Base-by-base conservation (phyloP, 1,140 invertebrate species). In the Drosophila nigrodunni region DNA sequence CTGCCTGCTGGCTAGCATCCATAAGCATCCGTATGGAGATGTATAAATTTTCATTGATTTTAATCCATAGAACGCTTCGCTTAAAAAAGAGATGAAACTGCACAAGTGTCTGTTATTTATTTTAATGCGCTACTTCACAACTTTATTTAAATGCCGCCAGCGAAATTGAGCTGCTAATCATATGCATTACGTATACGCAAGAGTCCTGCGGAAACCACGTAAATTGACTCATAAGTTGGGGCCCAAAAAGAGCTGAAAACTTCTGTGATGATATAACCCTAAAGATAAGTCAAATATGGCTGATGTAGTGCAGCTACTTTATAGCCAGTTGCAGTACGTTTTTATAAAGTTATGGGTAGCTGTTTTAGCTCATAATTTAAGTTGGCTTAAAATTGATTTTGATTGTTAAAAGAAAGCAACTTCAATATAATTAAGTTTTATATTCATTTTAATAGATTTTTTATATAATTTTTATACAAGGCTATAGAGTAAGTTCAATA, bases 31-130 rank as follows among this genome's bases (percentile, higher is more conserved):
- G 52, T 55, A 47, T 64, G 59, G 49, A 67, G 70, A 59, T 80
- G 68, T 73, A 78, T 69, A 47, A 35, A 68, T 77, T 76, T 77
- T 83, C 73, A 82, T 88, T 88, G 68, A 66, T 76, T 76, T 76
- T 54, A 68, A 68, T 68, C 64, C 44, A 34, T 11, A 13, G 41
- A 43, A 30, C 50, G 39, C 13, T 11, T 15, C 25, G 25, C 4
- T 25, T 3, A 25, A 25, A 25, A 25, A 34, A 35, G 43, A 39
- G 10, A 7, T 37, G 55, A 7, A 34, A 7, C 50, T 57, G 58
- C 47, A 83, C 80, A 83, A 83, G 80, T 85, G 85, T 67, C 77
- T 60, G 83, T 83, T 89, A 89, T 88, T 88, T 89, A 88, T 88
- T 67, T 58, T 87, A 30, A 89, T 78, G 70, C 80, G 83, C 85